These are phyloP conservation scores for Morpho achilles DNA, from an alignment of 2,888 invertebrate genomes.

Conservation along the genomic window DNA sequence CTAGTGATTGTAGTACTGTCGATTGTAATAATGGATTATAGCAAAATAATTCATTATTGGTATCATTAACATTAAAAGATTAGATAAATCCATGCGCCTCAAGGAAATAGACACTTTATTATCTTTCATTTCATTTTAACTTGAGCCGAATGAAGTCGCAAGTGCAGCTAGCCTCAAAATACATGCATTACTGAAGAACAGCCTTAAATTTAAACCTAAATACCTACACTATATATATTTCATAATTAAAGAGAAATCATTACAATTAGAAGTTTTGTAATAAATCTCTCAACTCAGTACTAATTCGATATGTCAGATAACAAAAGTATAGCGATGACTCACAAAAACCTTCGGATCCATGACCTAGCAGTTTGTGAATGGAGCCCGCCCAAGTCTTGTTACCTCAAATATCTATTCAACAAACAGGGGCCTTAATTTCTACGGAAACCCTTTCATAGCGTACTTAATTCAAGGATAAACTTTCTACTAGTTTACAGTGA, in stretches of 20 bases:
- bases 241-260: neutral
- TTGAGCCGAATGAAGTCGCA: too few species aligned
- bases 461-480: conserved; percentile 10
- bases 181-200: too few species aligned
- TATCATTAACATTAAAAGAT: too few species aligned
- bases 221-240: neutral
- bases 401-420: conserved; percentile 16
- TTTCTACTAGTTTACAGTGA: too few species aligned
- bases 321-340: neutral
- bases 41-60: too few species aligned
- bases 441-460: conserved; percentile 10
- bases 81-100: too few species aligned
- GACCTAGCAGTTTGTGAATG: conserved; percentile 16
- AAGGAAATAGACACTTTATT: too few species aligned
- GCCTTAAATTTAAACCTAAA: too few species aligned
- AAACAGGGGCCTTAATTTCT: conserved; percentile 14
- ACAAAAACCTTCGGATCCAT: conserved; percentile 11
- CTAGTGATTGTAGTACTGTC: too few species aligned
- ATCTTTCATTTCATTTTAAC: too few species aligned
- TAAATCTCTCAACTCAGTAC: neutral
- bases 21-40: too few species aligned
- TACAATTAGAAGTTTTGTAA: neutral
- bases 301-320: neutral
- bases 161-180: too few species aligned
- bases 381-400: conserved; percentile 19